These are phyloP conservation scores for Montipora sp. DNA, from an alignment of 64 coral and sea anemone species.

Conservation along the genomic window DNA sequence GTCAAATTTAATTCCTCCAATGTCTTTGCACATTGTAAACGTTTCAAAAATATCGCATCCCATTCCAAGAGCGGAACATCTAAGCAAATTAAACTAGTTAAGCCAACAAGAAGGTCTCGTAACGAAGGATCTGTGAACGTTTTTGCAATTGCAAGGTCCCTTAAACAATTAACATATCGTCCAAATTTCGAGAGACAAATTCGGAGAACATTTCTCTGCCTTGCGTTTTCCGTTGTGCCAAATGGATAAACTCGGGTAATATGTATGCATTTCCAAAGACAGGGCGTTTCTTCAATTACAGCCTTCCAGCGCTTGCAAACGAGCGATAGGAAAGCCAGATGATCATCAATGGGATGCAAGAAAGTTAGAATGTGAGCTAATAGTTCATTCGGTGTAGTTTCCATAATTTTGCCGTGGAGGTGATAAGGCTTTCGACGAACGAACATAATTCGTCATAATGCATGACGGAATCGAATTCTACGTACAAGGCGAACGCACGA, in stretches of 20 bases:
- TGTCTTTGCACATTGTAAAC: constrained; percentile 11
- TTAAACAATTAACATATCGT: constrained; percentile 26
- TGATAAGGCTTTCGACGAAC: background rate
- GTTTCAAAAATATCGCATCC: background rate
- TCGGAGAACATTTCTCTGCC: constrained; percentile 8
- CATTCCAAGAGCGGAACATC: constrained; percentile 31
- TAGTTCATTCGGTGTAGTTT: constrained; percentile 19
- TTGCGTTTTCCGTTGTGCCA: background rate
- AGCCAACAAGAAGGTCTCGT: background rate
- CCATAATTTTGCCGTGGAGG: background rate
- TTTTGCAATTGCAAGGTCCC: constrained; percentile 20
- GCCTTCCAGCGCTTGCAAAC: constrained; percentile 42
- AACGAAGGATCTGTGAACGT: constrained; percentile 20
- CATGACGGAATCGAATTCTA: background rate
- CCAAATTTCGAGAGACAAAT: constrained; percentile 33
- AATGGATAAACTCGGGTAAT: background rate
- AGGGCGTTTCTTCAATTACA: constrained; percentile 23
- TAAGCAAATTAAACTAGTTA: constrained; percentile 25
- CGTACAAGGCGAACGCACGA: no score
- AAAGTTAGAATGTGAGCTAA: constrained; percentile 21
- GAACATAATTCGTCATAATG: background rate
- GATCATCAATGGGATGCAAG: constrained; percentile 25
- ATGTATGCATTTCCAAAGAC: constrained; percentile 46
- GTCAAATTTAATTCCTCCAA: constrained; percentile 43
- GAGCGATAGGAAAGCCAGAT: background rate